These are phyloP conservation scores for Hemicrepidius hirtus DNA, from an alignment of 2,888 invertebrate genomes.

Conservation along the genomic window DNA sequence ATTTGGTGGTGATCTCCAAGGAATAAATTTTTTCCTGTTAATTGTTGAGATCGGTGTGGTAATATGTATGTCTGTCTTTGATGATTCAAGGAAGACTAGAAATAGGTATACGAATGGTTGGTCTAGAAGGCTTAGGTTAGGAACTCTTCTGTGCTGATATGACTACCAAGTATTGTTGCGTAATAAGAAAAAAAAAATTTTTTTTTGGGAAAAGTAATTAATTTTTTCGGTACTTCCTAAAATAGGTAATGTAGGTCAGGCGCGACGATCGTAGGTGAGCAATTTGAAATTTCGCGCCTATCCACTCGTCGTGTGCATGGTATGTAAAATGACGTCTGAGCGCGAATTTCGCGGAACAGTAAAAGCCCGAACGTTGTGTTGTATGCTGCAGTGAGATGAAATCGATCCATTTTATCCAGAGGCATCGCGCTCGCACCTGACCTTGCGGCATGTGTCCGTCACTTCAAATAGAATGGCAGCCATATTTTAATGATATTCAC, in stretches of 20 bases:
- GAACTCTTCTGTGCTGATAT: no score
- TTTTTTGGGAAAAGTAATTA: no score
- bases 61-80: no score
- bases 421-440: slow-evolving; percentile 63
- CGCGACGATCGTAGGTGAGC: slow-evolving; percentile 8
- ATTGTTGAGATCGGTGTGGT: no score
- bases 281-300: slow-evolving; percentile 54
- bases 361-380: slow-evolving; percentile 57
- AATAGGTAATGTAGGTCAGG: slow-evolving; percentile 27
- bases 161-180: no score
- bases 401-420: slow-evolving; percentile 62
- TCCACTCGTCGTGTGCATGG: slow-evolving; percentile 47
- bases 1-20: no score
- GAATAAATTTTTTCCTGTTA: no score
- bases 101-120: no score
- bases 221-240: not conserved
- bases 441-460: slow-evolving; percentile 59
- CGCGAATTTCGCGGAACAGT: slow-evolving; percentile 55
- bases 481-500: slow-evolving; percentile 46
- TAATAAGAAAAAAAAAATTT: no score
- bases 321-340: slow-evolving; percentile 53
- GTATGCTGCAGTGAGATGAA: slow-evolving; percentile 61
- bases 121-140: no score
- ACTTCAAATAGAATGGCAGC: slow-evolving; percentile 47
- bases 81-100: no score